Evolutionary conservation across 2,888 invertebrate genomes (phyloP), one percentile per base, ranked within the genome.

Genomic region (Aquatica leii): DNA sequence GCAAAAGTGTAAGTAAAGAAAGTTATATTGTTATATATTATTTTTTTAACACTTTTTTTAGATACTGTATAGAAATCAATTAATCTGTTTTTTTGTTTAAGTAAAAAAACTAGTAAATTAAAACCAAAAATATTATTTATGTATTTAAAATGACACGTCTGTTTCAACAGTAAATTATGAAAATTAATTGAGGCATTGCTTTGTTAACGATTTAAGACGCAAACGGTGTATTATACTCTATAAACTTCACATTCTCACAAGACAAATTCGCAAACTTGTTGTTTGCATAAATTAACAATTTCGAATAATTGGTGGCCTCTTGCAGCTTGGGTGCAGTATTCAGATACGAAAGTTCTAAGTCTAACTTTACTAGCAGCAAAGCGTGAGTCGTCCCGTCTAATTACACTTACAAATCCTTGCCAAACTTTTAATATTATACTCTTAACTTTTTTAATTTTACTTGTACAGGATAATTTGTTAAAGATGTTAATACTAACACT

Each of bases 281-380:
- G 72, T 76, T 76, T 72, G 73, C 75, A 75, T 75, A 76, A 76
- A 76, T 76, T 76, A 74, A 74, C 74, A 75, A 73, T 76, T 74
- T 68, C 64, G 70, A 69, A 69, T 74, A 74, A 76, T 74, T 73
- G 71, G 69, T 63, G 61, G 69, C 65, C 65, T 58, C 66, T 65
- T 66, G 69, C 65, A 69, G 59, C 68, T 67, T 63, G 68, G 70
- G 70, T 70, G 69, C 70, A 69, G 65, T 69, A 67, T 69, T 65
- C 61, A 69, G 70, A 70, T 69, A 70, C 67, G 46, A 46, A 46
- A 46, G 46, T 46, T 46, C 18, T 65, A 54, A 58, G 48, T 51
- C 56, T 62, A 66, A 67, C 66, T 70, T 69, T 66, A 63, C 66
- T 60, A 68, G 70, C 68, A 73, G 71, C 67, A 66, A 62, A 73